phyloP scores from a whole-genome alignment of 2,797 vertebrate species.

The Rachycentron canadum region DNA sequence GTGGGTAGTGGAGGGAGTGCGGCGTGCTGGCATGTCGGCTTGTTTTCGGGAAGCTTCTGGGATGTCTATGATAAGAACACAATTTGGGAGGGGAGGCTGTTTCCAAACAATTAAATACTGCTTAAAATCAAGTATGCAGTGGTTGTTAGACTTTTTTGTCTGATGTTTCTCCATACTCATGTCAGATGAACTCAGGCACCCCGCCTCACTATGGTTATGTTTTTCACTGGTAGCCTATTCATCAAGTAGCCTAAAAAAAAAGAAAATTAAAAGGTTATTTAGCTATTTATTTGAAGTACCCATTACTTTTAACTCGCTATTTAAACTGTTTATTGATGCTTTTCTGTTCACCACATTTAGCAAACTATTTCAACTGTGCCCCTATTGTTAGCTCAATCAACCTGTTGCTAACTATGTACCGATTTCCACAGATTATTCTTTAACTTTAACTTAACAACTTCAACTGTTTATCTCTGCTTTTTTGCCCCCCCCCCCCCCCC shows the following conservation, averaged over 20 bases:
- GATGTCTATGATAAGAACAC: conserved; percentile 74
- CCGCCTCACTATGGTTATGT: too few relatives aligned
- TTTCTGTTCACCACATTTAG: too few relatives aligned
- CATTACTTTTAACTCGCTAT: too few relatives aligned
- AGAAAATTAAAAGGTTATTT: too few relatives aligned
- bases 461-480: not conserved
- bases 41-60: conserved; percentile 76
- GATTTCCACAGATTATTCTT: not conserved
- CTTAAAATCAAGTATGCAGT: conserved; percentile 11
- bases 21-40: conserved; percentile 69
- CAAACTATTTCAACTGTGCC: too few relatives aligned
- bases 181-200: not conserved
- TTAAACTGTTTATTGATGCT: not conserved
- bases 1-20: conserved; percentile 61
- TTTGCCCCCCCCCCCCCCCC: too few relatives aligned
- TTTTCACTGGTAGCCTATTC: too few relatives aligned
- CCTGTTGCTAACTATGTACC: not conserved
- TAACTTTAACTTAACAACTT: not conserved
- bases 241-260: too few relatives aligned
- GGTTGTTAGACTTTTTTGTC: not conserved
- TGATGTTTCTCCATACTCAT: not conserved
- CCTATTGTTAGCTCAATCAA: too few relatives aligned
- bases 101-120: conserved; percentile 49
- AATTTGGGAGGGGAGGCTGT: conserved; percentile 32
- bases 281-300: not conserved